Conservation (phyloP, 2,113 vertebrate genomes). For the Mastomys natalensis region DNA sequence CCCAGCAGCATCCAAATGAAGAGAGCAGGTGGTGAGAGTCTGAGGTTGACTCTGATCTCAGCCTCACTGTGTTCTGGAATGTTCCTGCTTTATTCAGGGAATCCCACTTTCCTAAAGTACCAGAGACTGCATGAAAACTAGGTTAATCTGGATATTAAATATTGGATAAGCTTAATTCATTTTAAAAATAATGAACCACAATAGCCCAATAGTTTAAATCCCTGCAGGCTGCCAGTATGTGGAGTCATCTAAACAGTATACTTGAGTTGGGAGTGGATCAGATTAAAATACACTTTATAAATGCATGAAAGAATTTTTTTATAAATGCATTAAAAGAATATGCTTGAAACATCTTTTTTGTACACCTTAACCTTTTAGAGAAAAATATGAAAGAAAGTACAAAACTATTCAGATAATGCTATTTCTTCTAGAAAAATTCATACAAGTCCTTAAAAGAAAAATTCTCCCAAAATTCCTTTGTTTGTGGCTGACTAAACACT, state of each 20-base stretch:
- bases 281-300: neutral
- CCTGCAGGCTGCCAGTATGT: neutral
- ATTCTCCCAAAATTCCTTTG: slow-evolving; percentile 18
- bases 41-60: neutral
- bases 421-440: slow-evolving; percentile 56
- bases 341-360: neutral
- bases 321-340: neutral
- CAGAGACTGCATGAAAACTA: neutral
- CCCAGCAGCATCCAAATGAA: neutral
- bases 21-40: neutral
- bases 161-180: slow-evolving; percentile 36
- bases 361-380: slow-evolving; percentile 29
- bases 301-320: too few species aligned
- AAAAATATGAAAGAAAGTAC: slow-evolving; percentile 13
- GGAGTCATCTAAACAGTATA: neutral
- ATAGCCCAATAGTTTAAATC: neutral
- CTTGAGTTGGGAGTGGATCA: neutral
- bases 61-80: neutral
- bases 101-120: neutral
- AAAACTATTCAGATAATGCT: slow-evolving; percentile 4
- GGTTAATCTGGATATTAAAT: slow-evolving; percentile 18
- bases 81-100: neutral
- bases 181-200: neutral
- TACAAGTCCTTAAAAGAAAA: slow-evolving; percentile 20
- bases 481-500: neutral